These are phyloP conservation scores for Gavialis gangeticus DNA, from an alignment of 2,113 vertebrate genomes.

Conservation along the genomic window DNA sequence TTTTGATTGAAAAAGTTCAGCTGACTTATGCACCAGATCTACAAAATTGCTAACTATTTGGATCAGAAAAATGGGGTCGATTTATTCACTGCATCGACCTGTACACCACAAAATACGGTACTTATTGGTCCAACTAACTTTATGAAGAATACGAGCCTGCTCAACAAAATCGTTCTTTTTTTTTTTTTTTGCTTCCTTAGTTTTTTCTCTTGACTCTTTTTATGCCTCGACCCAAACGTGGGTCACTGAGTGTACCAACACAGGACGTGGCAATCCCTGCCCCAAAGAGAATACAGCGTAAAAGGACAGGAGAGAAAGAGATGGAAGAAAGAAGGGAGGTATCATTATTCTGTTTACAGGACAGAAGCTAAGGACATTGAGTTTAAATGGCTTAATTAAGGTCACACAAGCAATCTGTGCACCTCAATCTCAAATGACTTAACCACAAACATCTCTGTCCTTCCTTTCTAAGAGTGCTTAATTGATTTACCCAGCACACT, in stretches of 20 bases:
- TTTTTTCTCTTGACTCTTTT: no score
- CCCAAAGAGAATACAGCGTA: not conserved
- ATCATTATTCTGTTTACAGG: constrained; percentile 5
- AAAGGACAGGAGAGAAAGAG: not conserved
- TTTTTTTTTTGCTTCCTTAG: not conserved
- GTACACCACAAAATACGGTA: not conserved
- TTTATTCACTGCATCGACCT: no score
- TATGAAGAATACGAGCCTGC: not conserved
- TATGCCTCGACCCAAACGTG: not conserved
- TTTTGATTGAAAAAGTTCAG: no score
- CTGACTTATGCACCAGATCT: no score
- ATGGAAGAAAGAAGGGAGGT: not conserved
- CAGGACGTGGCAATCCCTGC: not conserved
- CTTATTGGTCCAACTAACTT: not conserved
- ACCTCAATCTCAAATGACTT: constrained; percentile 43
- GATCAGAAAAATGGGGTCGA: no score
- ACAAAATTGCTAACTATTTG: no score
- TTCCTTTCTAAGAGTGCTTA: constrained; percentile 52
- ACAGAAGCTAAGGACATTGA: not conserved
- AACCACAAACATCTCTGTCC: constrained; percentile 31
- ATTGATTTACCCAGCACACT: constrained; percentile 61
- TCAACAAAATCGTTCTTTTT: not conserved
- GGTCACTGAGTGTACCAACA: not conserved
- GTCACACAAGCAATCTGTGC: not conserved
- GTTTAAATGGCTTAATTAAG: constrained; percentile 34